Evolutionary conservation across 2,797 vertebrate species (phyloP), one percentile per base, ranked within the genome.

Genomic region (Neoniphon sammara): DNA sequence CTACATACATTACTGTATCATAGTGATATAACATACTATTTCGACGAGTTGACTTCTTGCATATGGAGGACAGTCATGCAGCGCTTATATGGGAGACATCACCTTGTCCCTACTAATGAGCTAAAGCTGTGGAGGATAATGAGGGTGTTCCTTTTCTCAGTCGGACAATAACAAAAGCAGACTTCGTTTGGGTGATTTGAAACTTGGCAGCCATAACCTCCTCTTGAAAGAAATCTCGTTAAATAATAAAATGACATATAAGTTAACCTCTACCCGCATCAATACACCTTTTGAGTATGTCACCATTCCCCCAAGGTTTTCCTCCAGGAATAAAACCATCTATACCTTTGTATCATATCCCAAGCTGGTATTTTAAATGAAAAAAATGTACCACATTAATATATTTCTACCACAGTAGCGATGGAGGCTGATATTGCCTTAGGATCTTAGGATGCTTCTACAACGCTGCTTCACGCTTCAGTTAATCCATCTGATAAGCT

Each of bases 161-260:
- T 20, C 72, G 86, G 78, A 81, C 81, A 80, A 86, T 76, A 85
- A 84, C 83, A 83, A 49, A 82, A 83, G 69, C 71, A 79, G 70
- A 74, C 78, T 84, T 80, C 63, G 47, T 62, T 81, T 63, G 74
- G 87, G 86, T 89, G 81, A 89, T 92, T 88, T 89, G 84, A 91
- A 91, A 88, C 75, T 81, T 87, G 85, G 85, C 86, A 90, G 90
- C 66, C 74, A 76, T 67, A 81, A 83, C 83, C 80, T 78, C 78
- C 82, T 87, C 85, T 77, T 80, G 84, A 74, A 89, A 75, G 85
- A 91, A 87, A 88, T 91, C 93, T 93, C 90, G 93, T 93, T 93
- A 93, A 83, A 85, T 74, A 66, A 81, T 77, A 83, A 81, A 88
- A 85, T 81, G 86, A 67, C 80, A 75, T 72, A 65, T 67, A 21